Conservation (phyloP, 1,140 invertebrate genomes). For the Nebria ingens region DNA sequence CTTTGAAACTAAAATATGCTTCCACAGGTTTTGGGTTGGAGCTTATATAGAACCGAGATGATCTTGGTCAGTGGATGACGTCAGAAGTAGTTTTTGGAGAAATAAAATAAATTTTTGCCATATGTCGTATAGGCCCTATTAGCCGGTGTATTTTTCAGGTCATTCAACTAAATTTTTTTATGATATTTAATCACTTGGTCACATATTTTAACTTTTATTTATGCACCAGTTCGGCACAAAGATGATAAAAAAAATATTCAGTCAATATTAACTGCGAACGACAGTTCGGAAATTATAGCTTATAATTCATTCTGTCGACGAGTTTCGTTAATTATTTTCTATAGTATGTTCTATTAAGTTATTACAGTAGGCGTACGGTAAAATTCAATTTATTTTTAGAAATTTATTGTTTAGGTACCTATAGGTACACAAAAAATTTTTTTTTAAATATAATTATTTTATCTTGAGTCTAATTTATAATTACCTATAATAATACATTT, state of each 20-base stretch:
- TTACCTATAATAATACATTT: no score
- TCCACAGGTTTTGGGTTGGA: neutral
- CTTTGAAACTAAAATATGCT: neutral
- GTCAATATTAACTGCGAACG: neutral
- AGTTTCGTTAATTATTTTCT: no score
- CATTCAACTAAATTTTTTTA: neutral
- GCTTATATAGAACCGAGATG: neutral
- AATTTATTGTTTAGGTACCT: no score
- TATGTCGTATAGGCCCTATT: neutral
- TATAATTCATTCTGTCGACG: no score
- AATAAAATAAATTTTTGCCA: neutral
- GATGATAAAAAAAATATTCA: neutral
- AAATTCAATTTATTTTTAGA: no score
- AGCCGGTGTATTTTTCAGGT: neutral
- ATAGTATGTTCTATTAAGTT: no score
- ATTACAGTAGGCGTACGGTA: no score
- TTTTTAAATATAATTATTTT: no score
- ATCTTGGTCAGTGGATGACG: neutral
- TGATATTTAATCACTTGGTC: neutral
- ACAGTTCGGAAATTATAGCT: neutral
- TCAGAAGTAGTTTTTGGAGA: neutral
- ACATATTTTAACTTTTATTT: neutral
- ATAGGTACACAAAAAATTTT: no score
- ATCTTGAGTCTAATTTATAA: no score
- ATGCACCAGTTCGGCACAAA: no score